These are phyloP conservation scores for Lochmaea capreae DNA, from an alignment of 2,888 invertebrate genomes.

Conservation along the genomic window DNA sequence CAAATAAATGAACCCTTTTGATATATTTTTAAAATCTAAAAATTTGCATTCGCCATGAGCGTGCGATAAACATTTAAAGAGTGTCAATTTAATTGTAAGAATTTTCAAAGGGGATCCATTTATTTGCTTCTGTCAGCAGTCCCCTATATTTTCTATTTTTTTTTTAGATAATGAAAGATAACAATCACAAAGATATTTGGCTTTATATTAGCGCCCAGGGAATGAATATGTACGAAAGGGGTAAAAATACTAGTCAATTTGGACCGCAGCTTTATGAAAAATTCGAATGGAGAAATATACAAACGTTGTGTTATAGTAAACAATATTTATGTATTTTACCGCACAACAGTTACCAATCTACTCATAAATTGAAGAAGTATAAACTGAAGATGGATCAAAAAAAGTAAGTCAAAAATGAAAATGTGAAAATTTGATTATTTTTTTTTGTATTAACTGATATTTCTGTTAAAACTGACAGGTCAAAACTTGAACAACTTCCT, in stretches of 20 bases:
- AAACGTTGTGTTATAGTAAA: slow-evolving; percentile 81
- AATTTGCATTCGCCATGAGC: no score
- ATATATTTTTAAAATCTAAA: no score
- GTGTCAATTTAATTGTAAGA: no score
- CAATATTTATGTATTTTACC: slow-evolving; percentile 73
- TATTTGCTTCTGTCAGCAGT: no score
- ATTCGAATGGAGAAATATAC: slow-evolving; percentile 79
- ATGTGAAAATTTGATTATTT: not conserved
- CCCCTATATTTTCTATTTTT: not conserved
- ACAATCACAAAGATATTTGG: slow-evolving; percentile 71
- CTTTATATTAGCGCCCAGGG: slow-evolving; percentile 74
- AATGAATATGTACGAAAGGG: slow-evolving; percentile 72
- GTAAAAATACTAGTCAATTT: slow-evolving; percentile 60
- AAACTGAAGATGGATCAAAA: slow-evolving; percentile 80
- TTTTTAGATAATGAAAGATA: slow-evolving; percentile 69
- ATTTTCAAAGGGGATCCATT: no score
- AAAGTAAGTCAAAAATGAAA: slow-evolving; percentile 68
- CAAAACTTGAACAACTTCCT: no score
- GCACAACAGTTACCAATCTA: slow-evolving; percentile 69
- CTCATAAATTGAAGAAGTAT: slow-evolving; percentile 72
- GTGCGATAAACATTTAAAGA: no score
- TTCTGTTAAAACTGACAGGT: no score
- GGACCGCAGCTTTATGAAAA: slow-evolving; percentile 64
- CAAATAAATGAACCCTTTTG: no score
- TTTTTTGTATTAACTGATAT: not conserved